Conservation (phyloP, 2,888 invertebrate genomes). For the Campaea margaritaria region DNA sequence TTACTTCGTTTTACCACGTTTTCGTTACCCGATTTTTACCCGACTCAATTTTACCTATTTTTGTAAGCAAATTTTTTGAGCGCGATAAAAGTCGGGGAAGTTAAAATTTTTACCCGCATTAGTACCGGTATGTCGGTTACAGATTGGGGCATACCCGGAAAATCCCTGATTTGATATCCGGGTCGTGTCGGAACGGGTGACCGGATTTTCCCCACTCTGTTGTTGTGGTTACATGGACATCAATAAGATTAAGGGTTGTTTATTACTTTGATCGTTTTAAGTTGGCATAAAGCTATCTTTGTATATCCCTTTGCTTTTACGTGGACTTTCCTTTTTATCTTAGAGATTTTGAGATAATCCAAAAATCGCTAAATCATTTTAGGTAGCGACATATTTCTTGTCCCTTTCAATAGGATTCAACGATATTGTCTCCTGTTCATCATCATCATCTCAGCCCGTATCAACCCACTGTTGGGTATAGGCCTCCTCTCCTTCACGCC, state of each 20-base stretch:
- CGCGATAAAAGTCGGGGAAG: neutral
- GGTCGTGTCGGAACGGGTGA: conserved; percentile 34
- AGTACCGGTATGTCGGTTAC: conserved; percentile 34
- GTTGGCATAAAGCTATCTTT: conserved; percentile 1
- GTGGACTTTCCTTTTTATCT: neutral
- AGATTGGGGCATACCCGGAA: conserved; percentile 41
- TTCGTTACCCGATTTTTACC: no score
- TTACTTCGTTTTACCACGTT: no score
- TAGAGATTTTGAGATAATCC: neutral
- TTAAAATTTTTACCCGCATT: conserved; percentile 40
- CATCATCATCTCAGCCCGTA: no score
- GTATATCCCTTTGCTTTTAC: neutral
- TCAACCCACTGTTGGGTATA: no score
- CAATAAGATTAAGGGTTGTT: conserved; percentile 19
- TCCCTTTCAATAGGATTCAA: no score
- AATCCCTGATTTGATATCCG: conserved; percentile 49
- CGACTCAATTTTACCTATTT: neutral
- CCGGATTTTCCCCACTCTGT: conserved; percentile 38
- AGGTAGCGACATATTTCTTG: no score
- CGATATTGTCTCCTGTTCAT: no score
- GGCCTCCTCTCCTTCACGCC: no score
- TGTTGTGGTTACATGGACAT: conserved; percentile 40
- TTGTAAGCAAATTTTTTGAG: neutral
- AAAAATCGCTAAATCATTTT: no score
- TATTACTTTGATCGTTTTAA: conserved; percentile 19